These are phyloP conservation scores for Orbicella faveolata DNA, from an alignment of 64 coral and sea anemone genomes.

Conservation along the genomic window DNA sequence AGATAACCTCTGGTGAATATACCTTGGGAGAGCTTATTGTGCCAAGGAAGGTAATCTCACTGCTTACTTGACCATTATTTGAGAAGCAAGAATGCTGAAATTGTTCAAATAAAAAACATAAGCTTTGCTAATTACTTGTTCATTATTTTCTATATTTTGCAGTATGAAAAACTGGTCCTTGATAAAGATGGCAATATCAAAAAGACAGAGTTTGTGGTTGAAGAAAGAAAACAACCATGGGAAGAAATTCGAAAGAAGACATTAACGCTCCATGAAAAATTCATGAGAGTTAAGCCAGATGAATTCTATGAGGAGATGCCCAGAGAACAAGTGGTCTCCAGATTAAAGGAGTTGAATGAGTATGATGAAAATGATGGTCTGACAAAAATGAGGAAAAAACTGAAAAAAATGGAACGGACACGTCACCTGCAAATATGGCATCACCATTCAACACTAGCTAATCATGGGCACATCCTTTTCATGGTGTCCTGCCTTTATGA, in stretches of 20 bases:
- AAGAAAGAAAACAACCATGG: conserved; percentile 36
- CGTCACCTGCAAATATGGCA: conserved; percentile 36
- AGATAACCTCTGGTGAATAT: too few species aligned
- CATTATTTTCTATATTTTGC: too few species aligned
- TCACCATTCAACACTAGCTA: conserved; percentile 47
- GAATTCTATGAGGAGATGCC: background rate
- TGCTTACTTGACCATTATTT: too few species aligned
- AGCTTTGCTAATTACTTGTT: too few species aligned
- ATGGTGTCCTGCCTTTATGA: too few species aligned
- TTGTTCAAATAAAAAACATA: too few species aligned
- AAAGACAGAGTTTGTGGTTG: conserved; percentile 1
- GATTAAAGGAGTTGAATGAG: background rate
- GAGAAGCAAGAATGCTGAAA: too few species aligned
- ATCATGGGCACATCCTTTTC: conserved; percentile 42
- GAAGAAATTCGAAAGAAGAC: conserved; percentile 25
- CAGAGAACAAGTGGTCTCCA: background rate
- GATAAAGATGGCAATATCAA: too few species aligned
- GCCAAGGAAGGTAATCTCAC: too few species aligned
- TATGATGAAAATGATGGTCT: conserved; percentile 1
- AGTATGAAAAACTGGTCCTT: too few species aligned
- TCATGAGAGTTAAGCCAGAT: background rate
- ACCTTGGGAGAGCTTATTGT: too few species aligned
- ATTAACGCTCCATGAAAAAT: background rate
- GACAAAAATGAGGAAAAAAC: background rate
- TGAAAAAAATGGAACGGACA: background rate